Base-by-base conservation (phyloP, 2,113 vertebrate genomes). In the Mionectes macconnelli region DNA sequence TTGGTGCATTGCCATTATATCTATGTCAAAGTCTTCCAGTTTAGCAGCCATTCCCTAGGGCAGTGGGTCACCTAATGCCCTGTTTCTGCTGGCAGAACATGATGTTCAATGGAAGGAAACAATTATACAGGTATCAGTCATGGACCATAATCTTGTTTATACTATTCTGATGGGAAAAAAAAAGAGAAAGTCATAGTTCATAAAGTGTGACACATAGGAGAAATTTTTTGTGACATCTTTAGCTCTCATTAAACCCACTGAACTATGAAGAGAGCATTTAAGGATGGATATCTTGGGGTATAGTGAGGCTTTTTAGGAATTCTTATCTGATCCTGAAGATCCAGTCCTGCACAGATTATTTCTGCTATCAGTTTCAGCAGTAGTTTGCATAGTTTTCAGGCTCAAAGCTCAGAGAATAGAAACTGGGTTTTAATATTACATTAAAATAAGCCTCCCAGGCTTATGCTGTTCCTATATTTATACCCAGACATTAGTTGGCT, bases 51-150 rank as follows among this genome's bases (percentile, higher is more conserved):
- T 93, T 93, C 62, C 57, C 82, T 44, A 30, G 93, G 67, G 73
- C 39, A 87, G 33, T 11, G 8, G 70, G 76, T 94, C 75, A 86
- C 55, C 55, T 77, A n/a, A 63, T 59, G 53, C 40, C 2, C 56
- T 42, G 4, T 49, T 87, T 44, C 59, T 87, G 63, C 44, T 94
- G 64, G 63, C 37, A 27, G 93, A 95, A 96, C 77, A 68, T 30
- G 47, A 75, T 89, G 89, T 95, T 78, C 60, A 94, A 6, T 28
- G 37, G 37, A 94, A 87, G 83, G 33, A 87, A 96, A 95, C 42
- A 74, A 56, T 80, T 91, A 79, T 4, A 52, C 40, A 80, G 67
- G 75, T 93, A 90, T 66, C 59, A 73, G 47, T 79, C 8, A 42
- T 20, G n/a, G 53, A 28, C 59, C 11, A 4, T 75, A 45, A 69